Conservation (phyloP, 2,797 vertebrate species). For the Falco cherrug region DNA sequence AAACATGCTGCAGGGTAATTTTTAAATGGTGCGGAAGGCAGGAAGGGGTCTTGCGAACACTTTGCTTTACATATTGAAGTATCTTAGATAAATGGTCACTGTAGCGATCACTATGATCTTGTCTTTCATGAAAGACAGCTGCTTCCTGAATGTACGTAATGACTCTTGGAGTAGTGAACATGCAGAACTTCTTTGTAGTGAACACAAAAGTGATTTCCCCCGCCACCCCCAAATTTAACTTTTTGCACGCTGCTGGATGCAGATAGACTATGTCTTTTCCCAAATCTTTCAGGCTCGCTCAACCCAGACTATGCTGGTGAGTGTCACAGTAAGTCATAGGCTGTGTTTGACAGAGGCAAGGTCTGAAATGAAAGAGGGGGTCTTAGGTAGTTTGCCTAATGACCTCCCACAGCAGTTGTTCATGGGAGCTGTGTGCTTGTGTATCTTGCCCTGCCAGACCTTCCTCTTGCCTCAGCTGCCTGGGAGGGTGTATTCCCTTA, state of each 20-base stretch:
- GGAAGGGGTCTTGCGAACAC: background rate
- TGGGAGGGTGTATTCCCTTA: background rate
- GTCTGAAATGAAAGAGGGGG: background rate
- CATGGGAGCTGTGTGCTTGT: rapidly evolving
- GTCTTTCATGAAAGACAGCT: background rate
- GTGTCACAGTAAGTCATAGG: background rate
- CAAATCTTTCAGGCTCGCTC: background rate
- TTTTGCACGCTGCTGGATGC: background rate
- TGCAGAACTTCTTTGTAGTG: background rate
- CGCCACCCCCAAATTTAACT: background rate
- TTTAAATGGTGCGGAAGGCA: background rate
- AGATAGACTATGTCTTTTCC: background rate
- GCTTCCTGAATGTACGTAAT: background rate
- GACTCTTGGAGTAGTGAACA: background rate
- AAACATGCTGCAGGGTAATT: background rate
- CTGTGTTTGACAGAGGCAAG: background rate
- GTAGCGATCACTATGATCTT: background rate
- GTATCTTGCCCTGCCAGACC: background rate
- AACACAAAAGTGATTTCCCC: background rate
- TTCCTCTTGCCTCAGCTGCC: background rate
- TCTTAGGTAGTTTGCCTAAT: background rate
- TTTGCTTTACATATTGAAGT: background rate
- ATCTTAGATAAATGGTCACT: background rate
- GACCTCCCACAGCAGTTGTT: background rate
- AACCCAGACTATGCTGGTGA: background rate